phyloP scores from a whole-genome alignment of 2,888 invertebrate species.

The Agrilus cyanescens region DNA sequence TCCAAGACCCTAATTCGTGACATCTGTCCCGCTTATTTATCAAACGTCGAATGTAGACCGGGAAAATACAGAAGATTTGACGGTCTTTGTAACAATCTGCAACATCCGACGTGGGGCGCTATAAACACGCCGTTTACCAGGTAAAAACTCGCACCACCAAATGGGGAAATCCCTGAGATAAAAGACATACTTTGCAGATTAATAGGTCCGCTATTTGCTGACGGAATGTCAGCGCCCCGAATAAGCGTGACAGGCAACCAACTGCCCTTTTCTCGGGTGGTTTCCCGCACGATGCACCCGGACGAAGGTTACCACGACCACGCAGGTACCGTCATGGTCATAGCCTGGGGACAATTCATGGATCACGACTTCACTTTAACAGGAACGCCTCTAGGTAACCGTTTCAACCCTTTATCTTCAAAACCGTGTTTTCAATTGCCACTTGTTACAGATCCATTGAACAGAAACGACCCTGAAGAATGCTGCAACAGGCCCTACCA shows the following conservation, averaged over 20 bases:
- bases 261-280: slow-evolving; percentile 70
- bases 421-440: too few relatives aligned
- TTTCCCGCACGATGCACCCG: slow-evolving; percentile 84
- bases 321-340: slow-evolving; percentile 86
- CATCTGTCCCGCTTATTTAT: slow-evolving; percentile 77
- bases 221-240: slow-evolving; percentile 75
- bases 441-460: slow-evolving; percentile 54
- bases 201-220: slow-evolving; percentile 70
- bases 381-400: slow-evolving; percentile 72
- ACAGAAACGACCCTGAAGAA: slow-evolving; percentile 83
- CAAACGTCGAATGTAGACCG: slow-evolving; percentile 76
- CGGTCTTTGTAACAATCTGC: slow-evolving; percentile 79
- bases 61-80: slow-evolving; percentile 80
- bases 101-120: slow-evolving; percentile 84
- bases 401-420: background rate
- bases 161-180: too few relatives aligned
- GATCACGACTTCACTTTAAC: slow-evolving; percentile 88
- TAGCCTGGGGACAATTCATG: slow-evolving; percentile 92
- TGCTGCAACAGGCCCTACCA: slow-evolving; percentile 75
- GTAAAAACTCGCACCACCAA: slow-evolving; percentile 27
- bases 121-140: slow-evolving; percentile 76
- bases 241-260: slow-evolving; percentile 65
- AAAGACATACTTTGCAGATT: slow-evolving; percentile 37
- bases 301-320: slow-evolving; percentile 90
- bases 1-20: slow-evolving; percentile 76